Evolutionary conservation across 2,888 invertebrate species (phyloP).

Genomic region (Agrotis exclamationis): DNA sequence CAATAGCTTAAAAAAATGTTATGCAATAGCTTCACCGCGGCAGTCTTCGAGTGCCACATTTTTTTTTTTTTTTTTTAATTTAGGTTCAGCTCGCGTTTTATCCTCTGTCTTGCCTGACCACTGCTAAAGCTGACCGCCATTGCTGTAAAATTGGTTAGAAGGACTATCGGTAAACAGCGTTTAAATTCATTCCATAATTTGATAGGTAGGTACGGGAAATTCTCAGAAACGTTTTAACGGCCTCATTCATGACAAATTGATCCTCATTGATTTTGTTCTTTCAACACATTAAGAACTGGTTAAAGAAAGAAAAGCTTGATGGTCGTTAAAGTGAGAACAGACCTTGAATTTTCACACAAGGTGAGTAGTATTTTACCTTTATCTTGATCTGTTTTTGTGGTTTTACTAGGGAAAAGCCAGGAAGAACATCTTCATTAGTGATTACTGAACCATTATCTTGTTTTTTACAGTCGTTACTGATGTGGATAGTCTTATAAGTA

Average conservation of each 20-base stretch:
- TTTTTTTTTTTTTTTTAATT: no score
- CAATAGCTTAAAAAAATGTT: no score
- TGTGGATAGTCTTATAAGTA: neutral
- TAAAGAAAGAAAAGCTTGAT: slow-evolving; percentile 10
- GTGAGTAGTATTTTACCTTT: slow-evolving; percentile 2
- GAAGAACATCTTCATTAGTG: neutral
- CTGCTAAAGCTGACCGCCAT: neutral
- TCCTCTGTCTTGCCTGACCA: no score
- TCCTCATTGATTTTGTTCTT: slow-evolving; percentile 16
- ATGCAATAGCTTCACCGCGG: no score
- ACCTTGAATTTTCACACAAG: slow-evolving; percentile 18
- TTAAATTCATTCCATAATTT: no score
- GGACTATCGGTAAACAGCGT: neutral
- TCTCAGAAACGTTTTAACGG: slow-evolving; percentile 15
- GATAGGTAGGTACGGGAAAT: neutral
- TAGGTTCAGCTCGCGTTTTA: no score
- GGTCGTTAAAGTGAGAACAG: slow-evolving; percentile 1
- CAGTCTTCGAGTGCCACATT: no score
- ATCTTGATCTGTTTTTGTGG: slow-evolving; percentile 41
- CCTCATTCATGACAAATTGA: slow-evolving; percentile 35
- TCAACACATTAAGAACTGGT: neutral
- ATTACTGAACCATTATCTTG: neutral
- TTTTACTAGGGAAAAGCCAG: neutral
- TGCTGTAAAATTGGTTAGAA: neutral
- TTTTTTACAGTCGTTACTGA: neutral